phyloP scores from a whole-genome alignment of 2,113 vertebrate species.

The Hippocampus guttulatus region DNA sequence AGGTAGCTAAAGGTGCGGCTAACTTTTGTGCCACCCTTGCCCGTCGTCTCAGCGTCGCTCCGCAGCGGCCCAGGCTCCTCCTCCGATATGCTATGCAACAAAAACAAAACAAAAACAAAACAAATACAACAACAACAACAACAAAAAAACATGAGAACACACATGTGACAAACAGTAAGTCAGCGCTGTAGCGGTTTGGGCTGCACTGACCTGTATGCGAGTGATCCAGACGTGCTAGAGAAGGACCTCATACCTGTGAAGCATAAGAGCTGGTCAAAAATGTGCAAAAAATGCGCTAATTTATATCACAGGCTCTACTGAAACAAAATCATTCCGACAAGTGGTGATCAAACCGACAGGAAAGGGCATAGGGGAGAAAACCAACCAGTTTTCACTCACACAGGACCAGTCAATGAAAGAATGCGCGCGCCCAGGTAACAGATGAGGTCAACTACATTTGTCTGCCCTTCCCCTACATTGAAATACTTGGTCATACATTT shows the following conservation, averaged over 20 bases:
- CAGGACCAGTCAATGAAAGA: neutral
- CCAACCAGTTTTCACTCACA: neutral
- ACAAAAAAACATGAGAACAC: slow-evolving; percentile 16
- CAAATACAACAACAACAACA: slow-evolving; percentile 1
- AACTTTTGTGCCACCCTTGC: slow-evolving; percentile 86
- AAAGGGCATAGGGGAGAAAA: neutral
- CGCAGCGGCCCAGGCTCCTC: slow-evolving; percentile 81
- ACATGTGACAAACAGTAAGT: neutral
- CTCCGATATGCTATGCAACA: slow-evolving; percentile 81
- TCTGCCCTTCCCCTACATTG: neutral
- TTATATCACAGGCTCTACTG: neutral
- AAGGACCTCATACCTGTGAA: slow-evolving; percentile 76
- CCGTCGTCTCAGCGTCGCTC: slow-evolving; percentile 69
- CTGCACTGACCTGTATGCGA: slow-evolving; percentile 81
- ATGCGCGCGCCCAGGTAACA: neutral
- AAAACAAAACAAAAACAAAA: slow-evolving; percentile 10
- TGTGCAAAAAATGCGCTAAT: too few species aligned
- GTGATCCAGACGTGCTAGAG: slow-evolving; percentile 66
- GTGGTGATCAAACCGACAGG: neutral
- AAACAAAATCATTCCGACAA: neutral
- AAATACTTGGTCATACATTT: too few species aligned
- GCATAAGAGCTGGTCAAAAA: neutral
- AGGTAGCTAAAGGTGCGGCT: slow-evolving; percentile 98
- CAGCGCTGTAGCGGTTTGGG: neutral
- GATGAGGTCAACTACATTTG: neutral